Evolutionary conservation across 2,888 invertebrate species (phyloP).

Genomic region (Galeopsomyia nigrocyanea): DNA sequence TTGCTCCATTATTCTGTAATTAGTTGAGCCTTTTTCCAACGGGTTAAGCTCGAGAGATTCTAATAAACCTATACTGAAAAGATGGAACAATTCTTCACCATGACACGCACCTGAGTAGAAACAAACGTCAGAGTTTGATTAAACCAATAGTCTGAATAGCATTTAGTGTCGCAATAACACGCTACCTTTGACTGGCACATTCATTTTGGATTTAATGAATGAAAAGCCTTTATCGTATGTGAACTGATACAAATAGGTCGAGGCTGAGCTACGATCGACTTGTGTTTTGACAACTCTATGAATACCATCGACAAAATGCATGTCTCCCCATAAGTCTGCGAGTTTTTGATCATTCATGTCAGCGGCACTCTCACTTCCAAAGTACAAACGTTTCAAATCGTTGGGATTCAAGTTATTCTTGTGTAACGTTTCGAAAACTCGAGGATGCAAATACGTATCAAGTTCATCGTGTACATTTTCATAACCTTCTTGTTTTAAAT

Average conservation of each 20-base stretch:
- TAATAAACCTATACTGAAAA: conserved; percentile 64
- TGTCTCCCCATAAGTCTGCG: conserved; percentile 50
- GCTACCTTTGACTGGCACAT: conserved; percentile 24
- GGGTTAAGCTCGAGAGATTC: conserved; percentile 44
- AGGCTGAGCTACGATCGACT: conserved; percentile 24
- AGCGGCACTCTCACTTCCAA: conserved; percentile 48
- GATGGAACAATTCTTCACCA: conserved; percentile 70
- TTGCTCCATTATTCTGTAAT: conserved; percentile 61
- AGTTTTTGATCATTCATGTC: conserved; percentile 38
- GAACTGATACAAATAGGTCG: conserved; percentile 57
- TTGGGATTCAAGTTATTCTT: conserved; percentile 42
- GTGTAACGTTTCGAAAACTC: conserved; percentile 39
- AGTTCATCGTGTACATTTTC: conserved; percentile 25
- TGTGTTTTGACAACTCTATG: conserved; percentile 51
- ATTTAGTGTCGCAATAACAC: background rate
- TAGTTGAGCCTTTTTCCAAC: conserved; percentile 43
- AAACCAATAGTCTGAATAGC: background rate
- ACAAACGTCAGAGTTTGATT: background rate
- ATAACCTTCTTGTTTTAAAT: conserved; percentile 36
- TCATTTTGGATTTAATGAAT: conserved; percentile 43
- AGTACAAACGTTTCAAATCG: conserved; percentile 54
- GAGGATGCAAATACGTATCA: conserved; percentile 28
- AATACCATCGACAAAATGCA: conserved; percentile 51
- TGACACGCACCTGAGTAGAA: conserved; percentile 67
- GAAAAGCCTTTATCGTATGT: conserved; percentile 50